Percentiles rank a stretch among this genome's conserved stretches.
phyloP scores from a whole-genome alignment of 1,140 invertebrate species.

The Notospermus geniculatus region DNA sequence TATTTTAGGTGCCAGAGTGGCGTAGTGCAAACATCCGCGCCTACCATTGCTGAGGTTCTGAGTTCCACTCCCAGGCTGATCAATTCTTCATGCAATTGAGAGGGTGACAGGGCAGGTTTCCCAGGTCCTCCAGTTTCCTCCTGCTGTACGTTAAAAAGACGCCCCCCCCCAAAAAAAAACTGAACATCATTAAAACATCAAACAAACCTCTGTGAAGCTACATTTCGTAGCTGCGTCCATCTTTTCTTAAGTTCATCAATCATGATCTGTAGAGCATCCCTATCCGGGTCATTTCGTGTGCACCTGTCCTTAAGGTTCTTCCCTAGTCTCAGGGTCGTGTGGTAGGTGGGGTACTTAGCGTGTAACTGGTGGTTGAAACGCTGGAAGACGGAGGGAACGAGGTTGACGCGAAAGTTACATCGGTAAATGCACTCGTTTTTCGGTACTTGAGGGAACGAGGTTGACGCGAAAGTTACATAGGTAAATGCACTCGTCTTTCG shows the following conservation, averaged over 20 bases:
- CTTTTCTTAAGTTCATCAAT: constrained; percentile 88
- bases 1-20: too few relatives aligned
- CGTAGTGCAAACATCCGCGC: too few relatives aligned
- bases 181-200: too few relatives aligned
- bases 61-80: too few relatives aligned
- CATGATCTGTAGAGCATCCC: constrained; percentile 74
- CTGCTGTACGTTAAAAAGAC: too few relatives aligned
- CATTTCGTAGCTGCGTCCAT: constrained; percentile 91
- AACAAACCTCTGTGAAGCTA: constrained; percentile 77
- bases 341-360: constrained; percentile 85
- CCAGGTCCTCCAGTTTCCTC: too few relatives aligned
- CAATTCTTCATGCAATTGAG: too few relatives aligned
- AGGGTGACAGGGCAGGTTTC: too few relatives aligned
- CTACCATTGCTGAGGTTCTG: too few relatives aligned
- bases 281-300: constrained; percentile 83
- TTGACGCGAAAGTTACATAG: neutral
- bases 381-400: constrained; percentile 50
- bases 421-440: too few relatives aligned
- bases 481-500: too few relatives aligned
- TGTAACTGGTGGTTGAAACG: constrained; percentile 89
- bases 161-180: too few relatives aligned
- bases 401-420: neutral
- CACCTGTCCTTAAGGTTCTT: constrained; percentile 91
- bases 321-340: constrained; percentile 88
- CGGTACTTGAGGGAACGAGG: neutral